A percentile compares a stretch with the other conserved stretches of the same genome.
These are phyloP conservation scores for Babylonia areolata DNA, from an alignment of 1,140 invertebrate species.

Conservation along the genomic window DNA sequence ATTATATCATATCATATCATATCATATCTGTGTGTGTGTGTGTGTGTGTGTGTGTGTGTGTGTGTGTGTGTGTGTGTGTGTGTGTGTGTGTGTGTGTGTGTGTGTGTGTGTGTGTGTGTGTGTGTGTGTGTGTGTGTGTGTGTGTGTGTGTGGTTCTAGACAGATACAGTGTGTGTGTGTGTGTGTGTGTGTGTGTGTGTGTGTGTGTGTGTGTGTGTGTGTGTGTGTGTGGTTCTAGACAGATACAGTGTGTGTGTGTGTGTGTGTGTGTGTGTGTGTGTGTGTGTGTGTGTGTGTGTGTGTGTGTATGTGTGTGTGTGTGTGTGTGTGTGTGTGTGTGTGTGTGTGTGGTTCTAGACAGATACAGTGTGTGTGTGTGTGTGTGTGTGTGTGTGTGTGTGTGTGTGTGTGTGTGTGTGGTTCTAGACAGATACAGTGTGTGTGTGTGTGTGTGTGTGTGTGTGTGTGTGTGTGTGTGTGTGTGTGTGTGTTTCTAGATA, in stretches of 20 bases:
- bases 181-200: conserved; percentile 28
- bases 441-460: conserved; percentile 5
- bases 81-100: conserved; percentile 24
- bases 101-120: conserved; percentile 32
- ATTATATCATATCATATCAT: neutral
- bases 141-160: conserved; percentile 6
- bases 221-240: neutral
- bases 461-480: conserved; percentile 23
- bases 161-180: neutral
- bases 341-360: conserved; percentile 5
- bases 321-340: neutral
- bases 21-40: neutral
- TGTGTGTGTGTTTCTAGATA: conserved; percentile 30
- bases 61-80: conserved; percentile 22
- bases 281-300: conserved; percentile 27
- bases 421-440: neutral
- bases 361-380: neutral
- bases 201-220: conserved; percentile 20
- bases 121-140: neutral
- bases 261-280: conserved; percentile 18
- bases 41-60: conserved; percentile 3
- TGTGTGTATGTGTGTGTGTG: conserved; percentile 31
- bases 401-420: neutral
- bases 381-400: conserved; percentile 27
- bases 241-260: neutral